Conservation (phyloP, 2,113 vertebrate genomes). For the Phalacrocorax carbo region DNA sequence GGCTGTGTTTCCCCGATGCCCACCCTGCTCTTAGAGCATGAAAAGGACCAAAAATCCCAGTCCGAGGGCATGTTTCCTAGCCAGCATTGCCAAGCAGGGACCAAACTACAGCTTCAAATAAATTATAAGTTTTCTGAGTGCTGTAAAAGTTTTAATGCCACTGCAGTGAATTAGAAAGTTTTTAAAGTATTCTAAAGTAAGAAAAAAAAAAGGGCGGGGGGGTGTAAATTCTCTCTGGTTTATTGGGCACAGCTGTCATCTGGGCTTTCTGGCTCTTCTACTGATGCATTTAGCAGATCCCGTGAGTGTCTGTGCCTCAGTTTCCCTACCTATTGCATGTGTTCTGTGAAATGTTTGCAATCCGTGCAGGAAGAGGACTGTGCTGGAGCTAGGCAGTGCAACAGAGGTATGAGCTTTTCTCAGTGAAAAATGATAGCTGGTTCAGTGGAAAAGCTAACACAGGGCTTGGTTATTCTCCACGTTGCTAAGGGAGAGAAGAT, state of each 20-base stretch:
- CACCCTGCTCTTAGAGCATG: background rate
- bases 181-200: background rate
- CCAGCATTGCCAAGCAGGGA: background rate
- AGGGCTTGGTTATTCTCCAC: background rate
- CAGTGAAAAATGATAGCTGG: background rate
- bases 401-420: background rate
- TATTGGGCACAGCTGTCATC: constrained; percentile 4
- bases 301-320: background rate
- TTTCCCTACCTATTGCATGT: background rate
- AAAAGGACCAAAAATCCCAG: background rate
- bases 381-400: background rate
- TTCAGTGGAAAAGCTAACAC: background rate
- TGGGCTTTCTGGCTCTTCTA: background rate
- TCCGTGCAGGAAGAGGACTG: background rate
- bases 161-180: background rate
- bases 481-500: background rate
- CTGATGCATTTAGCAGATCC: background rate
- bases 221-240: background rate
- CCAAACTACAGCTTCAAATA: background rate
- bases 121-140: background rate
- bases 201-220: background rate
- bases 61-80: background rate
- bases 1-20: background rate
- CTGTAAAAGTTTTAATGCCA: background rate
- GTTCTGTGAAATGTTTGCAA: background rate